phyloP scores from a whole-genome alignment of 2,888 invertebrate species.

The Idaea dimidiata region DNA sequence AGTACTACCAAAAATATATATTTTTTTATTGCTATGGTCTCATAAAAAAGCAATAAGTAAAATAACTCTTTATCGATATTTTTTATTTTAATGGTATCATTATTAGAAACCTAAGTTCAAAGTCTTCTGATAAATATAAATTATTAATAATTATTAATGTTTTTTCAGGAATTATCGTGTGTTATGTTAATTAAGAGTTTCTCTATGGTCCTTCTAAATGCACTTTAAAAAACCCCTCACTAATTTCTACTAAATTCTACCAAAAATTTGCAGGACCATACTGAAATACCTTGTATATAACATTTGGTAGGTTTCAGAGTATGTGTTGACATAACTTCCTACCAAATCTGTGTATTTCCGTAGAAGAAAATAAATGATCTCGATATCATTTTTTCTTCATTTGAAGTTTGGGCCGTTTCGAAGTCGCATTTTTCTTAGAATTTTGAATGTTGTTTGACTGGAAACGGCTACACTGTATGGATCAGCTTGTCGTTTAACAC shows the following conservation, averaged over 20 bases:
- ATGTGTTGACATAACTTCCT: conserved; percentile 63
- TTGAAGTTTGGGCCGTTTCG: conserved; percentile 27
- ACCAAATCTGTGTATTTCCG: conserved; percentile 59
- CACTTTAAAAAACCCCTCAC: conserved; percentile 29
- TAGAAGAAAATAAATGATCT: conserved; percentile 31
- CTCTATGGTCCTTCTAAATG: conserved; percentile 56
- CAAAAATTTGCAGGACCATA: conserved; percentile 42
- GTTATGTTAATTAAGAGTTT: conserved; percentile 66
- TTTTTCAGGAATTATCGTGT: conserved; percentile 71
- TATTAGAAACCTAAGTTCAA: conserved; percentile 41
- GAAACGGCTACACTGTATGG: conserved; percentile 66
- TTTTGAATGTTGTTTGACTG: conserved; percentile 38
- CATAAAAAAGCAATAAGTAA: background rate
- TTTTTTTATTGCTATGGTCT: too few relatives aligned
- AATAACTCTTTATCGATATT: conserved; percentile 5
- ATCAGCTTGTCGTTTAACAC: conserved; percentile 79
- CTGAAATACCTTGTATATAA: conserved; percentile 76
- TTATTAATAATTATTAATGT: conserved; percentile 53
- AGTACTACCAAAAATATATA: background rate
- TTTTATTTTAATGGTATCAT: background rate
- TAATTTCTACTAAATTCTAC: background rate
- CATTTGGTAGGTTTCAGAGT: conserved; percentile 70
- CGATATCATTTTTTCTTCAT: conserved; percentile 26
- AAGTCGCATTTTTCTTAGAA: conserved; percentile 42
- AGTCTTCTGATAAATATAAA: conserved; percentile 45